Percentiles rank a stretch among this genome's conserved stretches.
phyloP scores from a whole-genome alignment of 2,113 vertebrate species.

The Dromaius novaehollandiae region DNA sequence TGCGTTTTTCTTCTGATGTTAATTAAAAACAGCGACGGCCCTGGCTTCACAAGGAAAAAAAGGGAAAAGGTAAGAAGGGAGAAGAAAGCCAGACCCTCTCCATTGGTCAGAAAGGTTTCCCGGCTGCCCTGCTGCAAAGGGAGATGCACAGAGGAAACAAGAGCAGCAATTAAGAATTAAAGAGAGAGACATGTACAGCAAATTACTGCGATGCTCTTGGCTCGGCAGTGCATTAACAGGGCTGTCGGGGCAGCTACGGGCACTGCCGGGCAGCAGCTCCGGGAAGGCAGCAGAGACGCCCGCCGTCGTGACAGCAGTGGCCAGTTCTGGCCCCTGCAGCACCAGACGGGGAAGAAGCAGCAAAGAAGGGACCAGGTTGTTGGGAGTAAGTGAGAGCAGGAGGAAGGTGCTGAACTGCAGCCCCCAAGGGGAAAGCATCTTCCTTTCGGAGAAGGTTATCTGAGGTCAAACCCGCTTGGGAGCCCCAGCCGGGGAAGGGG shows the following conservation, averaged over 20 bases:
- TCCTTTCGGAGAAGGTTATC: not conserved
- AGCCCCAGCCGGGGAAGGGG: fast-evolving
- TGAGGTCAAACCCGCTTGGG: not conserved
- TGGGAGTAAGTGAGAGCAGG: not conserved
- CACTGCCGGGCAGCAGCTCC: not conserved
- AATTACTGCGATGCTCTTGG: not conserved
- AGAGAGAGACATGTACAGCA: not conserved
- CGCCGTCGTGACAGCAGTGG: fast-evolving
- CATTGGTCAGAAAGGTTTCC: not conserved
- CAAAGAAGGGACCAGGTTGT: not conserved
- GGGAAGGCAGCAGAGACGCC: not conserved
- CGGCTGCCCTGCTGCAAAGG: not conserved
- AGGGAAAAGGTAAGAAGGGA: not conserved
- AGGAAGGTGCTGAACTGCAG: not conserved
- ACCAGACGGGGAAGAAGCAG: not conserved
- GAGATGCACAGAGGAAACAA: conserved; percentile 29
- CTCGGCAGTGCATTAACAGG: not conserved
- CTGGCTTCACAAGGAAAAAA: not conserved
- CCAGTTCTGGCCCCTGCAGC: not conserved
- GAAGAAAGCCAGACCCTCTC: not conserved
- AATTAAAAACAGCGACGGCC: not conserved
- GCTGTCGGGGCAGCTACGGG: not conserved
- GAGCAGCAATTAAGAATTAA: conserved; percentile 40
- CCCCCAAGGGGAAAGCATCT: not conserved
- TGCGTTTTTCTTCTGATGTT: not conserved